phyloP scores from a whole-genome alignment of 2,797 vertebrate genomes.

The Gambusia yucatana region DNA sequence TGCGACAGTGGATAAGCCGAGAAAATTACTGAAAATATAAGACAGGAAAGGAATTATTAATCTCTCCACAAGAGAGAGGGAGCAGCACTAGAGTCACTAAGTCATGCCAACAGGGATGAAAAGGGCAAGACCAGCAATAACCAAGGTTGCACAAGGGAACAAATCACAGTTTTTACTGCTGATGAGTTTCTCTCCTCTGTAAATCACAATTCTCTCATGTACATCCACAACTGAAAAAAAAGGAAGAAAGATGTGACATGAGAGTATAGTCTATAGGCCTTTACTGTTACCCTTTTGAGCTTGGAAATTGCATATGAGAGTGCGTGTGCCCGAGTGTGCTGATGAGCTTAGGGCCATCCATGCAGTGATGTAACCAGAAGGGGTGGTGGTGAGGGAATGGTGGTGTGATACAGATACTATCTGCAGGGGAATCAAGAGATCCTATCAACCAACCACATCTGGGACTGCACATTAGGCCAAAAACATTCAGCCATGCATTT shows the following conservation, averaged over 20 bases:
- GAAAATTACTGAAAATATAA: constrained; percentile 44
- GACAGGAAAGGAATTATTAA: constrained; percentile 49
- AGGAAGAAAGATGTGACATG: constrained; percentile 7
- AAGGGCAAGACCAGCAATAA: constrained; percentile 46
- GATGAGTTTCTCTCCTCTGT: constrained; percentile 23
- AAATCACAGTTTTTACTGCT: constrained; percentile 38
- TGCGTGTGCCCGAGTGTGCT: constrained; percentile 25
- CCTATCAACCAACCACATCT: constrained; percentile 31
- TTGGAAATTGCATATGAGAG: constrained; percentile 31
- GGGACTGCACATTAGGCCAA: constrained; percentile 19
- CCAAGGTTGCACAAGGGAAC: constrained; percentile 35
- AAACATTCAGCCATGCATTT: constrained; percentile 16
- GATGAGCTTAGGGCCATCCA: constrained; percentile 42
- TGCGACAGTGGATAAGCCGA: constrained; percentile 43
- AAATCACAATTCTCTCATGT: constrained; percentile 5
- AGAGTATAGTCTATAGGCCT: constrained; percentile 15
- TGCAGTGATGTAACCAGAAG: constrained; percentile 64
- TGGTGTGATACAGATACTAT: constrained; percentile 46
- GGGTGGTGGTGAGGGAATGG: constrained; percentile 11
- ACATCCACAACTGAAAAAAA: background rate
- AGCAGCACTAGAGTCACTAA: constrained; percentile 38
- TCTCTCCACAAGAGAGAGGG: constrained; percentile 44
- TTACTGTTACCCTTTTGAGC: constrained; percentile 17
- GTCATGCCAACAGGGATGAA: constrained; percentile 52
- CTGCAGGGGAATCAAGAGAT: constrained; percentile 50